Conservation (phyloP, 2,888 invertebrate genomes). For the Clunio marinus region DNA sequence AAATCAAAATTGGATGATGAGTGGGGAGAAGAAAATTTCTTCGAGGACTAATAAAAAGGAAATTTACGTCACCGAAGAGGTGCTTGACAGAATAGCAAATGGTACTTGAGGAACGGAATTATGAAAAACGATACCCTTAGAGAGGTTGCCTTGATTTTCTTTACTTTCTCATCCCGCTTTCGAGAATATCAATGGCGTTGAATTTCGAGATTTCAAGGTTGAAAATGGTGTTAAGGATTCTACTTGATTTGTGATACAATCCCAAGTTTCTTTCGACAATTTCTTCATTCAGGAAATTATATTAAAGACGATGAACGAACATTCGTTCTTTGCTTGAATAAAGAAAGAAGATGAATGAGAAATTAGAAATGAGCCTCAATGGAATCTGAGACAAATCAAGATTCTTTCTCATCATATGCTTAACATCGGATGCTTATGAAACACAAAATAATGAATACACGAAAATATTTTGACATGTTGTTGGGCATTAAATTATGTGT, state of each 20-base stretch:
- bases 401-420: background rate
- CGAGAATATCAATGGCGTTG: background rate
- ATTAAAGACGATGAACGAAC: background rate
- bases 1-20: conserved; percentile 17
- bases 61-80: conserved; percentile 15
- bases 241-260: no score
- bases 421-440: background rate
- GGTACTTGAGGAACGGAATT: background rate
- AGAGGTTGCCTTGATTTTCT: background rate
- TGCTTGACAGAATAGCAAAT: background rate
- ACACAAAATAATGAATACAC: conserved; percentile 7
- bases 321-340: background rate
- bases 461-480: conserved; percentile 34
- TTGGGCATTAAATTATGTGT: conserved; percentile 17
- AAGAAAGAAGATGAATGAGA: background rate
- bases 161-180: no score
- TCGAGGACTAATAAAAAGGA: conserved; percentile 24
- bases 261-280: no score
- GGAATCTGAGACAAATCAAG: conserved; percentile 6
- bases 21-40: background rate
- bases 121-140: background rate
- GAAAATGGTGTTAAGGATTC: background rate
- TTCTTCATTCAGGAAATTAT: background rate
- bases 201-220: background rate
- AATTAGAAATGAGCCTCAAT: background rate